phyloP scores from a whole-genome alignment of 1,140 invertebrate genomes.

The Piezodorus guildinii region DNA sequence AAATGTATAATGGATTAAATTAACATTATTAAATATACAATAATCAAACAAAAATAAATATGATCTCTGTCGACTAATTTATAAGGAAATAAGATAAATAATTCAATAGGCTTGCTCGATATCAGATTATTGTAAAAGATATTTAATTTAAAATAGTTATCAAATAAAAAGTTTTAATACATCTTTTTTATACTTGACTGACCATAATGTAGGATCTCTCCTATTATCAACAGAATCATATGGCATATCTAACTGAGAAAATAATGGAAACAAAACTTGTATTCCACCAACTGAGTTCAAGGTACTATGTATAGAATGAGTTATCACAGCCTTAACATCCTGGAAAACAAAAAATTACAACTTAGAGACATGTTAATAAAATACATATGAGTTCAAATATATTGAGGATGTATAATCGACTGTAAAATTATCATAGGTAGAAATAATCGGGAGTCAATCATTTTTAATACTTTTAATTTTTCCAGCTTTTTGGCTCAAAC shows the following conservation, averaged over 20 bases:
- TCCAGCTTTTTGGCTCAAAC: too few species aligned
- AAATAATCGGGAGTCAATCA: too few species aligned
- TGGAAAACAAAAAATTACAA: slow-evolving; percentile 39
- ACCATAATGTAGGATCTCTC: slow-evolving; percentile 78
- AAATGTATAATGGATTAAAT: too few species aligned
- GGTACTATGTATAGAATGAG: slow-evolving; percentile 97
- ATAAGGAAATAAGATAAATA: too few species aligned
- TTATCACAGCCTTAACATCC: slow-evolving; percentile 98
- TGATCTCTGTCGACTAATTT: too few species aligned
- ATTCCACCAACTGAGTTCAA: slow-evolving; percentile 98
- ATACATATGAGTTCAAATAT: too few species aligned
- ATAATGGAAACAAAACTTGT: slow-evolving; percentile 94
- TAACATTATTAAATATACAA: too few species aligned
- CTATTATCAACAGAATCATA: slow-evolving; percentile 69
- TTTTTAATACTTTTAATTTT: too few species aligned
- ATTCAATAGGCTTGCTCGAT: too few species aligned
- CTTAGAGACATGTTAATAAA: slow-evolving; percentile 14
- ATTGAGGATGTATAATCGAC: too few species aligned
- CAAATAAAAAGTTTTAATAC: not conserved
- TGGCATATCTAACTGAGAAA: slow-evolving; percentile 91
- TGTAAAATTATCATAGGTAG: too few species aligned
- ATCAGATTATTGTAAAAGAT: slow-evolving; percentile 7
- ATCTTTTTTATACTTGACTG: slow-evolving; percentile 29
- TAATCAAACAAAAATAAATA: too few species aligned
- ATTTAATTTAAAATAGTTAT: slow-evolving; percentile 17